Evolutionary conservation across 2,113 vertebrate genomes (phyloP), one percentile per base, ranked within the genome.

Genomic region (Oenanthe melanoleuca): DNA sequence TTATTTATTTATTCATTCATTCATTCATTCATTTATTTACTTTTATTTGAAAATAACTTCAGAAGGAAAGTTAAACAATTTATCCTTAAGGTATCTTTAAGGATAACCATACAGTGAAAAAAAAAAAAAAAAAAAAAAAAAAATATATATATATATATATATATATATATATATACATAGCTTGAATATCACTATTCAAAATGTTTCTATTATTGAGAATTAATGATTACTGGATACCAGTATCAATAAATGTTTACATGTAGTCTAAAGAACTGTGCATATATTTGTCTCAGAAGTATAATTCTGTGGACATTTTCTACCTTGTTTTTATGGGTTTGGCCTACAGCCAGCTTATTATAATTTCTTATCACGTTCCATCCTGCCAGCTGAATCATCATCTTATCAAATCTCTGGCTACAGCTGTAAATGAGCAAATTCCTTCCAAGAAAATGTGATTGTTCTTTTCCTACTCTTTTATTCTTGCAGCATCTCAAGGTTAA

Each of bases 391-490:
- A 77, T 95, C 88, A 93, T 86, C 81, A 83, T 80, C 24, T 83
- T 59, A 77, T 33, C 25, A 89, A 73, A 94, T 95, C 69, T 93
- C 64, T 70, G 37, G 75, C 84, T 95, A 66, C 55, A 86, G 71
- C 55, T 86, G 75, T 83, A 95, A 92, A 93, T 74, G 63, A 90
- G 73, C 71, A 89, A 96, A 89, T 60, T 52, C 40, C 44, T 93
- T 91, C 59, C 87, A 94, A 93, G 67, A 93, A 94, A 90, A 89
- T 40, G 23, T 86, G 52, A 66, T 88, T 83, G 79, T 71, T 94
- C 55, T 70, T 90, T 83, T 88, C 88, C 72, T 83, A 24, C 25
- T 77, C 79, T 89, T 95, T 66, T 49, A 73, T 55, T 77, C 50
- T 73, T 60, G 40, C 60, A 67, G 14, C 0, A 0, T 80, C 56